Evolutionary conservation across 1,140 invertebrate species (phyloP), one percentile per base, ranked within the genome.

Genomic region (Copidosoma floridanum): DNA sequence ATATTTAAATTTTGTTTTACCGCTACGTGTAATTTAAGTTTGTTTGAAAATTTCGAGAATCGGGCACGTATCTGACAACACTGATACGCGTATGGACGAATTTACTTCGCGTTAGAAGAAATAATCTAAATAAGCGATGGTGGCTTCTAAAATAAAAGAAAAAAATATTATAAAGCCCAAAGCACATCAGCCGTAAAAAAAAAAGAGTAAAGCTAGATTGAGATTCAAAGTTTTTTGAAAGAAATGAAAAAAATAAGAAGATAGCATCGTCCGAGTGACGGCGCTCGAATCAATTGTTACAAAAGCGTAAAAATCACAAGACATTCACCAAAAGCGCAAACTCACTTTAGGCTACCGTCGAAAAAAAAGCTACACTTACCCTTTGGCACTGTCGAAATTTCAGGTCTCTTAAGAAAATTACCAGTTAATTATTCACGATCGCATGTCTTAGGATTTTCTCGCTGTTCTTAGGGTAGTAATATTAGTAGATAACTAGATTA

Each of bases 381-480:
- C 38, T 56, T 61, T 61, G 52, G 59, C 41, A 61, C 35, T 56
- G 43, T 23, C 41, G 56, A 56, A 56, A 56, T 56, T 61, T 51
- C 38, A 40, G 52, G n/a, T 41, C 29, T 61, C 40, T 35, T 56
- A 40, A 47, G n/a, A 38, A n/a, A n/a, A 48, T 29, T 48, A 61
- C 54, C 10, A 18, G 43, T 54, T 59, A 44, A 52, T 59, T 59
- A 59, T 61, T 61, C 52, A 51, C 46, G 56, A 50, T 55, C 38
- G 53, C 62, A 71, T 77, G 77, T 79, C 75, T 79, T 79, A 73
- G 74, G 77, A 78, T 80, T 80, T 78, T 74, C 69, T 77, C 76
- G 77, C 76, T 78, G 66, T 78, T 68, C 73, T n/a, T 78, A 78
- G 76, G 68, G 68, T 75, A 78, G 74, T 69, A 66, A 56, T 73